A percentile compares a stretch with the other conserved stretches of the same genome.
These are phyloP conservation scores for Criorhina ranunculi DNA, from an alignment of 2,888 invertebrate species.

Conservation along the genomic window DNA sequence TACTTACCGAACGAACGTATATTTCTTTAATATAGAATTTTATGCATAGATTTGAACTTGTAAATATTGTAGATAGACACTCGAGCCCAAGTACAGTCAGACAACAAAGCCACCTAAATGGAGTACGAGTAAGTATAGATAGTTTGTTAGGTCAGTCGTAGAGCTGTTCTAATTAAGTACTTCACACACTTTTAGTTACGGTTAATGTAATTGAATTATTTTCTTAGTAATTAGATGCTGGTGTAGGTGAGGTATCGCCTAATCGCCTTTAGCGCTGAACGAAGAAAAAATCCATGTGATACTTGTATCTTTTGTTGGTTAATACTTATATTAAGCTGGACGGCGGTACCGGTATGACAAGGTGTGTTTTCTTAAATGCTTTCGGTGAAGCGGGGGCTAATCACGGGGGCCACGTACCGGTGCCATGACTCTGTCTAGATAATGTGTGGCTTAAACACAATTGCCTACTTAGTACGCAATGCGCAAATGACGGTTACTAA, in stretches of 20 bases:
- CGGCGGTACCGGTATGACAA: conserved; percentile 49
- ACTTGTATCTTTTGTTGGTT: conserved; percentile 41
- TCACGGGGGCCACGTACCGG: conserved; percentile 39
- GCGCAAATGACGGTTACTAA: conserved; percentile 67
- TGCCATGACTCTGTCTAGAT: conserved; percentile 32
- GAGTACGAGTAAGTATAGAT: conserved; percentile 40
- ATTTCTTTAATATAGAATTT: conserved; percentile 61
- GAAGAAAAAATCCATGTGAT: conserved; percentile 9
- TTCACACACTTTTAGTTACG: conserved; percentile 28
- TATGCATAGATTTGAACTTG: conserved; percentile 70
- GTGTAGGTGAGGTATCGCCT: conserved; percentile 61
- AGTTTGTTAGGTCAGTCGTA: conserved; percentile 34
- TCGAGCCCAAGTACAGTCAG: conserved; percentile 58
- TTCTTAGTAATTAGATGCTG: conserved; percentile 49
- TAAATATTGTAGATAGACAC: conserved; percentile 48
- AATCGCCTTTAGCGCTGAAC: conserved; percentile 4
- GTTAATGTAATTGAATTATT: conserved; percentile 57
- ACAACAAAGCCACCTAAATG: conserved; percentile 56
- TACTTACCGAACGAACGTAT: conserved; percentile 48
- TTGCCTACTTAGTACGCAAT: conserved; percentile 69
- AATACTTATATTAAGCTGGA: conserved; percentile 47
- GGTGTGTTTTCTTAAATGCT: conserved; percentile 46
- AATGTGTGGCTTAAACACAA: conserved; percentile 47
- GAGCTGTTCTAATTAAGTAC: conserved; percentile 62
- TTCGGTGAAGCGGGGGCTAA: conserved; percentile 22